Conservation (phyloP, 2,797 vertebrate genomes). For the Jordanella pulchra region DNA sequence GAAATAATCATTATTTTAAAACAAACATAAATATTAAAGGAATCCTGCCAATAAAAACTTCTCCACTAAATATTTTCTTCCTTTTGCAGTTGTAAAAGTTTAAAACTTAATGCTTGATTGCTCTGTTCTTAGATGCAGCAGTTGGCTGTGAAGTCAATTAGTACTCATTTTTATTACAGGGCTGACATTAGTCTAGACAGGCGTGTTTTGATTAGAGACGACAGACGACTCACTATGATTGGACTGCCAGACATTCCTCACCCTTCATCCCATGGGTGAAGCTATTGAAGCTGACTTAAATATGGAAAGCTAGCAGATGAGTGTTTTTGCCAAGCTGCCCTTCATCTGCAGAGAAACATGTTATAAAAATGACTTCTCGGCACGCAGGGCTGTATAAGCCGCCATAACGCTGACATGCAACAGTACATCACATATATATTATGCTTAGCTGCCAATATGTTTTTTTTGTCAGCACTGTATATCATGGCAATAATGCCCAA, state of each 20-base stretch:
- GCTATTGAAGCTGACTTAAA: slow-evolving; percentile 76
- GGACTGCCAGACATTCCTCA: slow-evolving; percentile 78
- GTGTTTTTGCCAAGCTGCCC: slow-evolving; percentile 73
- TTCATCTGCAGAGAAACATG: slow-evolving; percentile 64
- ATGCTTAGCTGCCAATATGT: slow-evolving; percentile 65
- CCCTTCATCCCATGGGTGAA: slow-evolving; percentile 72
- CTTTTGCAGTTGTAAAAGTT: slow-evolving; percentile 31
- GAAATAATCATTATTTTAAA: background rate
- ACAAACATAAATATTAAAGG: background rate
- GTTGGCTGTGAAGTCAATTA: slow-evolving; percentile 77
- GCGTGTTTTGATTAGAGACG: slow-evolving; percentile 78
- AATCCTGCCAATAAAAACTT: background rate
- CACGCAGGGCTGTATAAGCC: slow-evolving; percentile 51
- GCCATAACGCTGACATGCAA: slow-evolving; percentile 54
- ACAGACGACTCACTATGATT: slow-evolving; percentile 73
- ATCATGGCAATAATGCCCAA: slow-evolving; percentile 71
- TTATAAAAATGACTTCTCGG: slow-evolving; percentile 55
- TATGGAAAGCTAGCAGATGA: slow-evolving; percentile 72
- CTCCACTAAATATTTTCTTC: background rate
- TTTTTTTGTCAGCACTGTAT: slow-evolving; percentile 66
- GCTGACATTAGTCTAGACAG: slow-evolving; percentile 76
- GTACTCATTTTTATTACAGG: slow-evolving; percentile 75
- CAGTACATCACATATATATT: slow-evolving; percentile 40
- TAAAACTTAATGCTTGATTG: slow-evolving; percentile 28
- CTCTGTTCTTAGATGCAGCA: slow-evolving; percentile 61